Evolutionary conservation across 2,888 invertebrate genomes (phyloP).

Genomic region (Pachycephus smyrnensis): DNA sequence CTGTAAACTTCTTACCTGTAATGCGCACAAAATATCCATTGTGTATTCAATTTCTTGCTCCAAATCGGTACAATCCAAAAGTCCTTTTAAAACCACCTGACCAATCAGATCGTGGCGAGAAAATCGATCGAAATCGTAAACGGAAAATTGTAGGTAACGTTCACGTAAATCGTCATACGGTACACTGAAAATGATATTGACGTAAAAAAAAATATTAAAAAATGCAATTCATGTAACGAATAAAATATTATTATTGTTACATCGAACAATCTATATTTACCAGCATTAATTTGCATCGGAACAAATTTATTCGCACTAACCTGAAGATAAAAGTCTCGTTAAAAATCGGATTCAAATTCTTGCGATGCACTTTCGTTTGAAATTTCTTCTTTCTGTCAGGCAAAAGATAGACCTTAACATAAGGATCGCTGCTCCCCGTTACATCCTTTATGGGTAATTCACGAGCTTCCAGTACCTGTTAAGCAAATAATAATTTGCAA

Average conservation of each 20-base stretch:
- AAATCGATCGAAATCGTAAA: constrained; percentile 91
- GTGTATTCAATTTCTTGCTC: constrained; percentile 86
- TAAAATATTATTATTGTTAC: not conserved
- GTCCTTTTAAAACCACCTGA: constrained; percentile 83
- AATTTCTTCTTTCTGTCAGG: constrained; percentile 89
- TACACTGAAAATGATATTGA: constrained; percentile 70
- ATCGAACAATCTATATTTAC: too few species aligned
- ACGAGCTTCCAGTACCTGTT: constrained; percentile 78
- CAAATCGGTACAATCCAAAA: constrained; percentile 82
- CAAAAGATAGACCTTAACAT: constrained; percentile 85
- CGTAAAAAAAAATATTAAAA: constrained; percentile 3
- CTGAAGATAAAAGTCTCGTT: constrained; percentile 88
- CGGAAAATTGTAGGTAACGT: constrained; percentile 85
- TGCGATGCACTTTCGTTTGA: constrained; percentile 86
- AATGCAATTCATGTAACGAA: not conserved
- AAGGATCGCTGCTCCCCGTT: constrained; percentile 87
- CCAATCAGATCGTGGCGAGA: constrained; percentile 89
- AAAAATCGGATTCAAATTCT: constrained; percentile 84
- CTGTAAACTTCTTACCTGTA: constrained; percentile 71
- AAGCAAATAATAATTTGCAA: constrained; percentile 13
- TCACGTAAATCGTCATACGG: constrained; percentile 80
- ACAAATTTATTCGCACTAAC: constrained; percentile 62
- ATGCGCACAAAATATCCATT: constrained; percentile 85
- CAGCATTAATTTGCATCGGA: not conserved
- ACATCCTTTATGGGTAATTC: constrained; percentile 88